Evolutionary conservation across 2,113 vertebrate genomes (phyloP).

Genomic region (Budorcas taxicolor): DNA sequence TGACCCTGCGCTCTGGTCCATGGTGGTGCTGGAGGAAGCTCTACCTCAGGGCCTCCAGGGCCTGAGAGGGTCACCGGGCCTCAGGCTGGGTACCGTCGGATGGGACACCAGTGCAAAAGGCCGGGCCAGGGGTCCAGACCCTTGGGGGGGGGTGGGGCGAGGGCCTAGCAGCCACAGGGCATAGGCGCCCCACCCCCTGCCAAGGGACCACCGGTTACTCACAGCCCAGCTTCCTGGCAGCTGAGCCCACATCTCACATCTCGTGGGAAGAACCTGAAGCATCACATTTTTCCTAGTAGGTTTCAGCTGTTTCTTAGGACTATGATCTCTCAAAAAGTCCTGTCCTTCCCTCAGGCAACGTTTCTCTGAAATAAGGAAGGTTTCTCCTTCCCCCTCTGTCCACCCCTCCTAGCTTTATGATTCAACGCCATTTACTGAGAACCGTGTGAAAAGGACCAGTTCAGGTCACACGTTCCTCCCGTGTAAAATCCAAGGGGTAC

Average conservation of each 20-base stretch:
- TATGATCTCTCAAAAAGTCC: slow-evolving; percentile 9
- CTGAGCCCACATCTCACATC: not conserved
- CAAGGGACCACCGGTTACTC: not conserved
- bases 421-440: not conserved
- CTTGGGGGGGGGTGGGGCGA: fast-evolving
- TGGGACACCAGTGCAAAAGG: not conserved
- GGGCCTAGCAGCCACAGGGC: not conserved
- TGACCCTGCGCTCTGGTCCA: fast-evolving
- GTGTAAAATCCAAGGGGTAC: not conserved
- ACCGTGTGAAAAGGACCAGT: not conserved
- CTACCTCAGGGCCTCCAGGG: no score
- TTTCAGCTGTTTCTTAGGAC: not conserved
- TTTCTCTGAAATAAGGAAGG: slow-evolving; percentile 34
- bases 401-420: not conserved
- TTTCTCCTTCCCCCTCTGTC: not conserved
- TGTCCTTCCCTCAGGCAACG: not conserved
- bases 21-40: not conserved
- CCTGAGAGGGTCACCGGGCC: fast-evolving
- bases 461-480: not conserved
- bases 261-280: not conserved
- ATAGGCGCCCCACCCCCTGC: not conserved
- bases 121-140: not conserved
- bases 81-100: not conserved
- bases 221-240: not conserved
- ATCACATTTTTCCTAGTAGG: not conserved